Evolutionary conservation across 2,113 vertebrate species (phyloP), one percentile per base, ranked within the genome.

Genomic region (Cisticola juncidis): DNA sequence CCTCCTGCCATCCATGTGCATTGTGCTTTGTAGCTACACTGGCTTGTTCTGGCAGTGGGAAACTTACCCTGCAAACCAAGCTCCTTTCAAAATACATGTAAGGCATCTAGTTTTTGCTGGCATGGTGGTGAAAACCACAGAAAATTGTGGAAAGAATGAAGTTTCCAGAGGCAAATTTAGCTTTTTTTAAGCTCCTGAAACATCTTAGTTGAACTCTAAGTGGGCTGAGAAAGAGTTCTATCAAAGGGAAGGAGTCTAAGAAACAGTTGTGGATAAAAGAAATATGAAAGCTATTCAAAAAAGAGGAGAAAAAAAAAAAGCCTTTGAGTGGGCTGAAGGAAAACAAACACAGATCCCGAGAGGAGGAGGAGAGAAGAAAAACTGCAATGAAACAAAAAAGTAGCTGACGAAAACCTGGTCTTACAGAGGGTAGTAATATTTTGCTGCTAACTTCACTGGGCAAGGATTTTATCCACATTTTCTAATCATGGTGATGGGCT

Each of bases 91-190:
- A 94, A 86, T 72, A 74, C 48, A 81, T 70, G 28, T 56, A 88
- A 94, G 23, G 31, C 51, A 74, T 90, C 76, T 90, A 66, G 79
- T 90, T 95, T 82, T 81, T 88, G 36, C 82, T 93, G 90, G 92
- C 80, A 26, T 44, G 8, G 25, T 81, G 12, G 65, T 33, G 31
- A 84, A 94, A 97, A 25, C 90, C 90, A 65, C 92, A 94, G 82
- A 88, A 93, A 91, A 95, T 77, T 88, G 72, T 83, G 95, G 95
- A 92, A 95, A 94, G 76, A 96, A 94, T 94, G 61, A 92, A 83
- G 69, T 86, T 97, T 96, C 88, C 80, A 81, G 48, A 50, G 85
- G 53, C 76, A 95, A 96, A 92, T 94, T 92, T 94, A 74, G 94
- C 96, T 96, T 88, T 31, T 79, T 60, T 64, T 24, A 44, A 38